These are phyloP conservation scores for Peromyscus californicus DNA, from an alignment of 2,113 vertebrate genomes.

Conservation along the genomic window DNA sequence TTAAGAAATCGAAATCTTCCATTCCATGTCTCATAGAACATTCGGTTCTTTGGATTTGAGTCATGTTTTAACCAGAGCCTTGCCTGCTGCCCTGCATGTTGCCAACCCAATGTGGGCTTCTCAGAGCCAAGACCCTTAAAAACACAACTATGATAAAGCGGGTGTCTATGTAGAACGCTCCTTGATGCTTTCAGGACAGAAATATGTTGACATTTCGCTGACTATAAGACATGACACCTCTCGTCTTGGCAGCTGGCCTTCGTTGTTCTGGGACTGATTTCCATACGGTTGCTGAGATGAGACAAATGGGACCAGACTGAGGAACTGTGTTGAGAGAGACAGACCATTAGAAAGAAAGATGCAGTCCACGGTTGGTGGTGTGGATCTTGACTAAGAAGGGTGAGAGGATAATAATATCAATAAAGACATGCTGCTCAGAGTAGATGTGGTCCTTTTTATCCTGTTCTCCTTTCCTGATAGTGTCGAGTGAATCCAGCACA, in stretches of 20 bases:
- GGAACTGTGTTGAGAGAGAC: background rate
- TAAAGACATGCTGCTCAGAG: background rate
- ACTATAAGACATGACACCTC: background rate
- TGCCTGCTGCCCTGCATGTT: background rate
- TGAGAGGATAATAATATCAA: background rate
- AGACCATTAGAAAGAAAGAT: background rate
- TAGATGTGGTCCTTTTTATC: background rate
- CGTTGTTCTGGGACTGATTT: background rate
- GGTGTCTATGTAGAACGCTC: background rate
- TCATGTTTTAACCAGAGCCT: background rate
- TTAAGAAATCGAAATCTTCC: background rate
- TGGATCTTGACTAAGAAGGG: background rate
- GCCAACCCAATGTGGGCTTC: background rate
- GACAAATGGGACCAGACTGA: background rate
- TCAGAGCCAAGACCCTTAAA: background rate
- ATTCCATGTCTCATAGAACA: background rate
- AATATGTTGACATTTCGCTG: background rate
- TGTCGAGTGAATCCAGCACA: background rate
- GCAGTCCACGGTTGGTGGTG: background rate
- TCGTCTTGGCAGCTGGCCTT: background rate
- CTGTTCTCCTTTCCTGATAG: background rate
- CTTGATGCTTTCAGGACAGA: background rate
- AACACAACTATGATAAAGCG: background rate
- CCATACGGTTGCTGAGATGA: background rate
- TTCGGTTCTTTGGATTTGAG: background rate